Conservation (phyloP, 2,797 vertebrate species). For the Trachurus trachurus region DNA sequence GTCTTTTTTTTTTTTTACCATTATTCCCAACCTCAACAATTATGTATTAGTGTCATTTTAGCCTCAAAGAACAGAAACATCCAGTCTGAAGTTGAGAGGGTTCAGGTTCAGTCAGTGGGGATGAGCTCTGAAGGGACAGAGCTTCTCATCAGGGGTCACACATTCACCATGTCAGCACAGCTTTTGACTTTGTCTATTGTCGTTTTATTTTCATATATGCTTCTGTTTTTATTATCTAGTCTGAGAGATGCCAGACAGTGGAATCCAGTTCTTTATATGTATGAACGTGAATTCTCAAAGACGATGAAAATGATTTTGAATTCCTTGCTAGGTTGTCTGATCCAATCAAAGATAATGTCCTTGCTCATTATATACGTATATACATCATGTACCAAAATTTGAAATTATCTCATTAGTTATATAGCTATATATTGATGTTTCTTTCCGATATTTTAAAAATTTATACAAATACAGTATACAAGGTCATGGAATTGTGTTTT, state of each 20-base stretch:
- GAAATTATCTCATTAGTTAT: neutral
- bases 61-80: conserved; percentile 76
- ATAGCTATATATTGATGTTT: neutral
- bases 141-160: conserved; percentile 47
- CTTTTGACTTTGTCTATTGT: neutral
- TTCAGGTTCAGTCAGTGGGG: conserved; percentile 48
- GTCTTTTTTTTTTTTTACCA: conserved; percentile 44
- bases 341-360: neutral
- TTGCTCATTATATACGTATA: neutral
- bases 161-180: conserved; percentile 34
- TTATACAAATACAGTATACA: neutral
- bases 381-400: neutral
- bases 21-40: conserved; percentile 74
- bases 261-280: neutral
- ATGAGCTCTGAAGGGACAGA: conserved; percentile 46
- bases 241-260: neutral
- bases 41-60: conserved; percentile 83
- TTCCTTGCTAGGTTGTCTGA: neutral
- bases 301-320: neutral
- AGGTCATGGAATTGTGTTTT: neutral
- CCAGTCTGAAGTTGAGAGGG: conserved; percentile 72
- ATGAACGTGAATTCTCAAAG: conserved; percentile 1
- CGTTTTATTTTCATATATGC: neutral
- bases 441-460: neutral
- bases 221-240: neutral